phyloP scores from a whole-genome alignment of 2,113 vertebrate genomes.

The Micromys minutus region DNA sequence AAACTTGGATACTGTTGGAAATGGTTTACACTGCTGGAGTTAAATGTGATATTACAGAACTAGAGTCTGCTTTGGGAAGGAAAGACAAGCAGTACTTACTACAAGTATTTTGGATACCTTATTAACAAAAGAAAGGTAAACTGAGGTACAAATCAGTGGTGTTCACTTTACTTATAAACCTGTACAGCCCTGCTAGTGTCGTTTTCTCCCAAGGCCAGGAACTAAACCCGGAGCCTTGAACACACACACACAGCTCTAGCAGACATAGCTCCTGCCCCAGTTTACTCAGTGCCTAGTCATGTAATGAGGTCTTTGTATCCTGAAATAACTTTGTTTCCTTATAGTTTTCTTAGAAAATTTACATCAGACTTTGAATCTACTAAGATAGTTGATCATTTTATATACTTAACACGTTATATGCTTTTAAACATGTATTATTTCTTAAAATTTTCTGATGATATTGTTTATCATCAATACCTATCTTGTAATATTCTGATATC shows the following conservation, averaged over 20 bases:
- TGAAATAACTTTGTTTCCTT: not conserved
- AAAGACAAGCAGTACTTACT: not conserved
- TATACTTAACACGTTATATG: no score
- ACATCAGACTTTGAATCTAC: not conserved
- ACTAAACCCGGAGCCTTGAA: not conserved
- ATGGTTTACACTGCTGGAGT: not conserved
- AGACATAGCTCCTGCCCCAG: not conserved
- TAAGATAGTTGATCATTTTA: constrained; percentile 16
- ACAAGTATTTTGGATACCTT: constrained; percentile 3
- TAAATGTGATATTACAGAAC: not conserved
- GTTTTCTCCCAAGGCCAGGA: not conserved
- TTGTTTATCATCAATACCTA: not conserved
- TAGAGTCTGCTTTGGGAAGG: not conserved
- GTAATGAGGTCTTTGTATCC: not conserved
- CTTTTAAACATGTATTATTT: constrained; percentile 1
- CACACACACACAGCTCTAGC: not conserved
- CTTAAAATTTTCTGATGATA: not conserved
- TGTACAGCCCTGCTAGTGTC: not conserved
- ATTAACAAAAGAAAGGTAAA: constrained; percentile 1
- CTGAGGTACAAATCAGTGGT: not conserved
- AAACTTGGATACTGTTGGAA: not conserved
- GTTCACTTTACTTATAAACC: not conserved
- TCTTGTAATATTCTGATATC: not conserved
- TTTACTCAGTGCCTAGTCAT: not conserved
- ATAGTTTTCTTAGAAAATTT: not conserved